Evolutionary conservation across 2,113 vertebrate species (phyloP), one percentile per base, ranked within the genome.

Genomic region (Nyctibius bracteatus): DNA sequence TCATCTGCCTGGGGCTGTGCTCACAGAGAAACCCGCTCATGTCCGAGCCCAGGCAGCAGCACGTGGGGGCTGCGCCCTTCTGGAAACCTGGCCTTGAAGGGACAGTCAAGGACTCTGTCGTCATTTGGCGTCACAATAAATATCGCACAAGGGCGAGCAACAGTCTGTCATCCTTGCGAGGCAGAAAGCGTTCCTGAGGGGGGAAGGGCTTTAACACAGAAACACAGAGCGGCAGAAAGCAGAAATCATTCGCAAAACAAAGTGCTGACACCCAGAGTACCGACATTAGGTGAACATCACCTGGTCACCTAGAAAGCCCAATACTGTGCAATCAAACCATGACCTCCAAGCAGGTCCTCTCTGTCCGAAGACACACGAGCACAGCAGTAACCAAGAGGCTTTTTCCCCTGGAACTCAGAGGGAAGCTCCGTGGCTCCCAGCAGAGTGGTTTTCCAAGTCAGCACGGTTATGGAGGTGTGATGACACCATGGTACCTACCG

Each of bases 401-500:
- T 83, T 74, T 8, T 7, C 68, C 68, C 43, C 44, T 25, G 25
- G 22, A 27, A 12, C 58, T 81, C 33, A 5, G 31, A n/a, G 12
- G 24, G 12, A 51, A 88, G 86, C 41, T 66, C 35, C 37, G 8
- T 1, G 3, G 3, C 39, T 78, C 55, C 78, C 78, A 52, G 33
- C 2, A 55, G 41, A 35, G 15, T 2, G 0, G 16, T 20, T 52
- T 72, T 19, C 58, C 78, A 37, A 47, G 25, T 2, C 44, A 85
- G 44, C 31, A 22, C 4, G 18, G 41, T 10, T 33, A 4, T 0
- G 16, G 51, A 27, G 61, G 6, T 3, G 4, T 9, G 51, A 73
- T 10, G 24, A 46, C 30, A 37, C 4, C 3, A 2, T 2, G 39
- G 54, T 27, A 95, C 98, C 54, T 98, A 99, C 99, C 97, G 99